phyloP scores from a whole-genome alignment of 1,140 invertebrate genomes.

The Tetragnatha versicolor region DNA sequence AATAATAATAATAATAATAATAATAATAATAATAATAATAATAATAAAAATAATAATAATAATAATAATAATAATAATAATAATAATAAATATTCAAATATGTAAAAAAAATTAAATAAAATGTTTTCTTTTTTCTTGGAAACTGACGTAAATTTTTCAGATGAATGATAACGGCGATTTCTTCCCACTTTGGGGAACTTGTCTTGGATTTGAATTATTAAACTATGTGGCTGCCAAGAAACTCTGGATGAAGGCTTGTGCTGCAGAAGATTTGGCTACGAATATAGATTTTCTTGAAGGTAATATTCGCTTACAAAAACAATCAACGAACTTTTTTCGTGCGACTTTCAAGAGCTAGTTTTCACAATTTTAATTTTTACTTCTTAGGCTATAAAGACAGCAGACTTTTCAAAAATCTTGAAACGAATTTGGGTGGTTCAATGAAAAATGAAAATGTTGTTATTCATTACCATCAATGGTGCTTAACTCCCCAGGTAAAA shows the following conservation, averaged over 20 bases:
- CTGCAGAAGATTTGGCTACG: slow-evolving; percentile 65
- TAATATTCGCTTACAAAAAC: slow-evolving; percentile 62
- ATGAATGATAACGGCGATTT: slow-evolving; percentile 75
- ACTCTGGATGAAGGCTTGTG: slow-evolving; percentile 61
- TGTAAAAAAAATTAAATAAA: no score
- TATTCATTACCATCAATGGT: slow-evolving; percentile 78
- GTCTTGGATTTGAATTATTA: slow-evolving; percentile 86
- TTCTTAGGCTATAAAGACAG: slow-evolving; percentile 58
- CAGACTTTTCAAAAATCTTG: slow-evolving; percentile 64
- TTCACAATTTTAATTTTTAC: neutral
- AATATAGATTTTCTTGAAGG: slow-evolving; percentile 74
- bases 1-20: no score
- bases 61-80: no score
- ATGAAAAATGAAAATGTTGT: slow-evolving; percentile 73
- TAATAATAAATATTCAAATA: no score
- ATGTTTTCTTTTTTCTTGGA: no score
- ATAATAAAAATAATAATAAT: no score
- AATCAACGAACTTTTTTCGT: no score
- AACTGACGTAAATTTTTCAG: no score
- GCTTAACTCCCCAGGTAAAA: slow-evolving; percentile 72
- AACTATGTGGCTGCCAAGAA: slow-evolving; percentile 71
- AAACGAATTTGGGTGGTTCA: slow-evolving; percentile 68
- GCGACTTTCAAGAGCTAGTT: no score
- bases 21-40: no score
- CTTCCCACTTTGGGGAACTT: slow-evolving; percentile 88